Base-by-base conservation (phyloP, 2,888 invertebrate genomes). In the Coremacera marginata region DNA sequence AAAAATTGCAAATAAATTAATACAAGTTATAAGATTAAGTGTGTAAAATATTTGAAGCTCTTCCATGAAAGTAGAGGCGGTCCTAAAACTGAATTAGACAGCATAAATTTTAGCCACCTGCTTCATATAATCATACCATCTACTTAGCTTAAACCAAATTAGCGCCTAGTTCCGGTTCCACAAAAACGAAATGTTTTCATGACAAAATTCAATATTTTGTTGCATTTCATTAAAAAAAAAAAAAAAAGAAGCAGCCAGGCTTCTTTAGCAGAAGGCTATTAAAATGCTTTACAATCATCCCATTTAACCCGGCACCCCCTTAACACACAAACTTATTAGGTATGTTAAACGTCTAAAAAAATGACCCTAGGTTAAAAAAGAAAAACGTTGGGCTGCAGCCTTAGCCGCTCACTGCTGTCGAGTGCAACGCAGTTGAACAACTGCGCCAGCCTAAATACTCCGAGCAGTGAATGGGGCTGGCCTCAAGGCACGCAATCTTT, bases 271-370 rank as follows among this genome's bases (percentile, higher is more conserved):
- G 19, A 9, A 11, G n/a, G 34, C 34, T 44, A 37, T 19, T 9
- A 44, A 65, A 44, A 62, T 62, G 72, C 72, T 60, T 72, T 0
- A 37, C 44, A 67, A 19, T 25, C 49, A n/a, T n/a, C n/a, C n/a
- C n/a, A 9, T 49, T n/a, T 14, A n/a, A 55, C 37, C 19, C 57
- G 44, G 16, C 65, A 34, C 63, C 44, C 27, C n/a, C 72, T 73
- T 77, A 77, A 77, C 77, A 77, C 76, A 68, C 72, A 77, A 72
- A 68, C 72, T 77, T 77, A 77, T 19, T 49, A n/a, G 77, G 72
- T 77, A 77, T 67, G 72, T 77, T 77, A 72, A 77, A 62, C 55
- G 70, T 70, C 25, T 62, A 76, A 70, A 76, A 27, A 37, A 55
- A 60, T 49, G 25, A 71, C 63, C 57, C 73, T 68, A 73, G 34